phyloP scores from a whole-genome alignment of 2,888 invertebrate species.

The Drosophila tanythrix region DNA sequence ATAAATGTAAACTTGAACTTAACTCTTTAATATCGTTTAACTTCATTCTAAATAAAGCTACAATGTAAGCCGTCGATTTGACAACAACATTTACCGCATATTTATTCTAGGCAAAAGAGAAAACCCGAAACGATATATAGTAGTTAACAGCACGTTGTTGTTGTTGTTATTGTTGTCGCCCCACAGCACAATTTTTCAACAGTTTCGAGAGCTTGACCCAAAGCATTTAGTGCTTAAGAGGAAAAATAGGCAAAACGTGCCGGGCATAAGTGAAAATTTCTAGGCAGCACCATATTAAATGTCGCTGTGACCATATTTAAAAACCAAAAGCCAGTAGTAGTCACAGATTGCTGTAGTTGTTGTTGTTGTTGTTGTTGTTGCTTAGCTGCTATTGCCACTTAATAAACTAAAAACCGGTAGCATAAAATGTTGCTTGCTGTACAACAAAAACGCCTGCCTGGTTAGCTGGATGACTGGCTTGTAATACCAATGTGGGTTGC shows the following conservation, averaged over 20 bases:
- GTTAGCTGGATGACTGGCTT: slow-evolving; percentile 35
- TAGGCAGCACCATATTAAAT: slow-evolving; percentile 65
- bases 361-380: slow-evolving; percentile 5
- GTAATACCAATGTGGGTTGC: slow-evolving; percentile 37
- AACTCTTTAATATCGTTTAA: not conserved
- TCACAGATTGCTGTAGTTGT: slow-evolving; percentile 54
- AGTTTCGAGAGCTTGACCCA: slow-evolving; percentile 67
- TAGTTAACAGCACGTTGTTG: slow-evolving; percentile 14
- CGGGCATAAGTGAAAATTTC: slow-evolving; percentile 75
- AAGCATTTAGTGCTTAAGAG: slow-evolving; percentile 65
- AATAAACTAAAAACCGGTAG: slow-evolving; percentile 78
- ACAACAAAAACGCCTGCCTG: slow-evolving; percentile 40
- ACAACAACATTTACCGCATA: slow-evolving; percentile 13
- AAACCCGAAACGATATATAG: slow-evolving; percentile 40
- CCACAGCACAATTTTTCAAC: slow-evolving; percentile 52
- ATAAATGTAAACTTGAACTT: not conserved
- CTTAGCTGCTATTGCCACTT: slow-evolving; percentile 52
- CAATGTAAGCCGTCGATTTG: slow-evolving; percentile 1
- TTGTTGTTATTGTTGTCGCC: not conserved
- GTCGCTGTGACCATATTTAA: slow-evolving; percentile 67
- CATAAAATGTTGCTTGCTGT: slow-evolving; percentile 66
- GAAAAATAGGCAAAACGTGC: slow-evolving; percentile 76
- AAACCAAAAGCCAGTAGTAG: slow-evolving; percentile 55
- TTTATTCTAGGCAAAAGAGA: slow-evolving; percentile 59
- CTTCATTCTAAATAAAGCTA: not conserved